A percentile compares a stretch with the other conserved stretches of the same genome.
Conservation (phyloP, 2,888 invertebrate genomes). For the Cylloceria caligata region DNA sequence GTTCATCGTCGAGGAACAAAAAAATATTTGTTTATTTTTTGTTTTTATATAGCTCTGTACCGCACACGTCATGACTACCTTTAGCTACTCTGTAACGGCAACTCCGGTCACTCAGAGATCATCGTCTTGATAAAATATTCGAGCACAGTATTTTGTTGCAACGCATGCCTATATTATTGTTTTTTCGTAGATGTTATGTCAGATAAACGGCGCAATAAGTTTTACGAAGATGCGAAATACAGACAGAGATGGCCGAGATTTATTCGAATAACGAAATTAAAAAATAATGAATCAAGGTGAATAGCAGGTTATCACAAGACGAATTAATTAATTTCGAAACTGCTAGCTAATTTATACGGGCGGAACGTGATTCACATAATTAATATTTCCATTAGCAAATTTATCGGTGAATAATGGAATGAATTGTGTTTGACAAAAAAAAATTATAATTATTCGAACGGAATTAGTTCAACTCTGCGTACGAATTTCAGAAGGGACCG, state of each 20-base stretch:
- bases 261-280: constrained; percentile 9
- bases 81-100: constrained; percentile 47
- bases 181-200: constrained; percentile 6
- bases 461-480: constrained; percentile 16
- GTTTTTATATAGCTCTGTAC: constrained; percentile 49
- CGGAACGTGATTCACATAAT: too few species aligned
- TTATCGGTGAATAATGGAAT: background rate
- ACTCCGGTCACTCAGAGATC: constrained; percentile 59
- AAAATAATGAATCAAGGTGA: background rate
- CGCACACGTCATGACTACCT: constrained; percentile 42
- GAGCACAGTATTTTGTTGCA: constrained; percentile 44
- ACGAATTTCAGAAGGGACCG: constrained; percentile 12
- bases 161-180: constrained; percentile 16
- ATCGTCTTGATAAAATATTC: constrained; percentile 44
- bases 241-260: constrained; percentile 30
- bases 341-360: constrained; percentile 12
- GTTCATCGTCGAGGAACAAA: constrained; percentile 56
- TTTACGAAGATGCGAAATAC: constrained; percentile 18
- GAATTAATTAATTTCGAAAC: constrained; percentile 4
- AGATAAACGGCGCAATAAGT: constrained; percentile 32
- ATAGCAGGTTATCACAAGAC: constrained; percentile 2
- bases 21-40: constrained; percentile 42
- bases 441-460: constrained; percentile 13
- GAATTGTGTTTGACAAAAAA: constrained; percentile 1
- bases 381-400: background rate